These are phyloP conservation scores for Platichthys stellatus DNA, from an alignment of 2,113 vertebrate species.

Conservation along the genomic window DNA sequence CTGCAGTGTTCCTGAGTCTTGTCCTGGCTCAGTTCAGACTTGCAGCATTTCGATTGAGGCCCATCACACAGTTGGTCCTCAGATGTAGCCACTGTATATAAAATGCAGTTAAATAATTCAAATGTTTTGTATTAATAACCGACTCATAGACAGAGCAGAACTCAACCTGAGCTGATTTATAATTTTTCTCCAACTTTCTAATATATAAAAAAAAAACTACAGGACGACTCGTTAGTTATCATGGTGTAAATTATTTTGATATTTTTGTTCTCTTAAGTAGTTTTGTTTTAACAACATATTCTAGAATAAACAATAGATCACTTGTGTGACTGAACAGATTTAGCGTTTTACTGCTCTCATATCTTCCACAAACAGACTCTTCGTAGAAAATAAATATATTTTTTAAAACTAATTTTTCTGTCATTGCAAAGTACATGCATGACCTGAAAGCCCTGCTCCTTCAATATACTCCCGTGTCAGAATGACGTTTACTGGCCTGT, in stretches of 20 bases:
- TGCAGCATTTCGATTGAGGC: no score
- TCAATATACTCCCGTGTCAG: neutral
- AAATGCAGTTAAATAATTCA: neutral
- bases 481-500: neutral
- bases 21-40: no score
- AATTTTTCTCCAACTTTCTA: neutral
- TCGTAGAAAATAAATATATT: no score
- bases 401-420: neutral
- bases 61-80: no score
- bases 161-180: neutral
- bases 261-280: neutral
- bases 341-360: no score
- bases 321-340: neutral
- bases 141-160: neutral
- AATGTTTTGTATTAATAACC: neutral
- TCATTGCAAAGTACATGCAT: neutral
- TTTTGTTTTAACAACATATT: neutral
- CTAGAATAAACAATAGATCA: neutral
- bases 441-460: neutral
- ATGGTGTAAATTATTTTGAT: neutral
- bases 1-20: constrained; percentile 2
- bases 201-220: neutral
- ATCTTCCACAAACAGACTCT: no score
- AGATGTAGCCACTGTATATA: no score
- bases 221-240: neutral